Base-by-base conservation (phyloP, 2,113 vertebrate genomes). In the Menidia beryllina region DNA sequence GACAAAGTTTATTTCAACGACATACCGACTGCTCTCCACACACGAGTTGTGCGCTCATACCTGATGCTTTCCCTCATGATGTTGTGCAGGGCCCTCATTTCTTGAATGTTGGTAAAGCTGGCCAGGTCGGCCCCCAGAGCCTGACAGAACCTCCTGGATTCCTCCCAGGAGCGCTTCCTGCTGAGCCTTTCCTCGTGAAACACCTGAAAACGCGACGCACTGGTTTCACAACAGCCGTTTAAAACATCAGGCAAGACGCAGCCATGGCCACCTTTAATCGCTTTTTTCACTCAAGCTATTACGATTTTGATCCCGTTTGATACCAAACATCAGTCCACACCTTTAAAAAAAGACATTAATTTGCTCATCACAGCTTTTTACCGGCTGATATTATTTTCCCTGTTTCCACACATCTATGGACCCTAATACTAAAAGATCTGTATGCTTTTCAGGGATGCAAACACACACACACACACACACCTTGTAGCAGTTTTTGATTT, bases 111-210 rank as follows among this genome's bases (percentile, higher is more conserved):
- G 38, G 90, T 92, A 73, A 98, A 96, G 87, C 98, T 98, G 62
- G 94, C 93, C 66, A 99, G 94, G 75, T 95, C 94, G 63, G 94
- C 96, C 67, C 98, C 97, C 0, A 98, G 92, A 0, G 94, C 95
- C 82, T 94, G 92, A 71, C 98, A 99, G 87, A 98, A 97, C 63
- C 93, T 89, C 82, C 97, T 94, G 1, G 98, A 96, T 85, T 99
- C 98, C 75, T 95, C 95, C 98, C 98, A 98, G 2, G 96, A 94
- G 59, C 97, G 95, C 61, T 95, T 97, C 67, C 95, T 94, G 78
- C 92, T 90, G 81, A 98, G 72, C 78, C 97, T 89, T 75, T 97
- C 96, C 79, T 92, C 81, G 5, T 97, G 96, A 89, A 99, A 99
- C 48, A 97, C 87, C 98, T 98, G 80, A 76, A 12, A 83, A 70